phyloP scores from a whole-genome alignment of 2,113 vertebrate genomes.

The Crotalus viridis region DNA sequence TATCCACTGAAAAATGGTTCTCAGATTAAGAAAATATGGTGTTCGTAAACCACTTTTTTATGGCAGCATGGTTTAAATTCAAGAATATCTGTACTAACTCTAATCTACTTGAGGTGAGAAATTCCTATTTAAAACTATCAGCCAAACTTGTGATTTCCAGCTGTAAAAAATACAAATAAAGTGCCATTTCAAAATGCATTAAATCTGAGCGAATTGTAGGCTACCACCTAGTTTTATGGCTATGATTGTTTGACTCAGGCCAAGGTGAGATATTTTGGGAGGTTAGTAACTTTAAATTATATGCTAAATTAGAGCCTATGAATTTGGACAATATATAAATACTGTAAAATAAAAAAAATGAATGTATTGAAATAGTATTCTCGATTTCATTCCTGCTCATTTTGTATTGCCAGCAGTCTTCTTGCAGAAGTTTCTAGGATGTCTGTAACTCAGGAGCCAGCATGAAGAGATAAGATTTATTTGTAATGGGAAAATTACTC shows the following conservation, averaged over 20 bases:
- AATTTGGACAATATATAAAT: background rate
- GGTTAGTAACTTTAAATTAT: background rate
- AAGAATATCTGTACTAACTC: conserved; percentile 63
- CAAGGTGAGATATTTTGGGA: background rate
- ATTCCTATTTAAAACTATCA: conserved; percentile 65
- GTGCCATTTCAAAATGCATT: conserved; percentile 55
- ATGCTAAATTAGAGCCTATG: background rate
- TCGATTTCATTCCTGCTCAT: background rate
- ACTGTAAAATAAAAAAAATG: background rate
- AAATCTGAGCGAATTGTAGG: background rate
- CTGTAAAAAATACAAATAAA: conserved; percentile 60
- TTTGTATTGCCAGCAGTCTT: background rate
- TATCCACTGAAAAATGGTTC: background rate
- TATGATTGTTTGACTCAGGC: background rate
- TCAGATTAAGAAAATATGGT: conserved; percentile 26
- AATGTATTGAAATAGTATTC: background rate
- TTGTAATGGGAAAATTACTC: background rate
- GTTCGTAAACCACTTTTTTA: conserved; percentile 46
- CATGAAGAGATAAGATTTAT: background rate
- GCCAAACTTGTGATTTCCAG: conserved; percentile 69
- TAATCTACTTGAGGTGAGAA: conserved; percentile 51
- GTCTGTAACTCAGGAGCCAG: background rate
- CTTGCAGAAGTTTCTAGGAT: background rate
- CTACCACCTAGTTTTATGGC: background rate
- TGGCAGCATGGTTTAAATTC: conserved; percentile 49